Evolutionary conservation across 2,113 vertebrate genomes (phyloP).

Genomic region (Pagrus major): DNA sequence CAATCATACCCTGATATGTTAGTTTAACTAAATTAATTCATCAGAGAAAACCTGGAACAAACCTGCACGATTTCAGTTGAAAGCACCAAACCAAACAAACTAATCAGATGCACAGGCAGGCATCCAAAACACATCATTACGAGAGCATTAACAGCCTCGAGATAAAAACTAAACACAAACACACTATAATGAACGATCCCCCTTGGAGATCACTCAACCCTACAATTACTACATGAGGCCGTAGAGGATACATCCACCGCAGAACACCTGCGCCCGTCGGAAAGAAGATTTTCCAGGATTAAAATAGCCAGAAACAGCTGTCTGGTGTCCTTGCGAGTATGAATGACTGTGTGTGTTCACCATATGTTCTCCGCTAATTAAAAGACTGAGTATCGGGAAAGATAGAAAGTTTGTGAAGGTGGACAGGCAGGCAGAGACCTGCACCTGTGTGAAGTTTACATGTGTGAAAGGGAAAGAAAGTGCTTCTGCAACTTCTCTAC

Average conservation of each 20-base stretch:
- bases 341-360: constrained; percentile 52
- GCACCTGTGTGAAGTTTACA: neutral
- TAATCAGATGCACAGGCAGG: neutral
- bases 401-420: constrained; percentile 30
- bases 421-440: constrained; percentile 34
- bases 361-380: constrained; percentile 57
- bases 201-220: constrained; percentile 32
- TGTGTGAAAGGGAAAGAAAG: neutral
- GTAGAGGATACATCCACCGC: constrained; percentile 4
- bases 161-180: constrained; percentile 18
- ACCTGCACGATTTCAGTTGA: too few species aligned
- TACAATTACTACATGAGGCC: constrained; percentile 37
- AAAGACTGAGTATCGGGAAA: constrained; percentile 45
- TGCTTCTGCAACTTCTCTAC: neutral
- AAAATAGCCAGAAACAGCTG: constrained; percentile 68
- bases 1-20: neutral
- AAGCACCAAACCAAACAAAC: neutral
- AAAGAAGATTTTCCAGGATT: constrained; percentile 23
- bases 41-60: neutral
- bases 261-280: constrained; percentile 48
- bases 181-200: neutral
- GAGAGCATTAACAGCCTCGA: neutral
- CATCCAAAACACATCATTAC: constrained; percentile 1
- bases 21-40: too few species aligned
- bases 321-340: constrained; percentile 11